Conservation (phyloP, 92 coral and sea anemone genomes). For the Paragorgia papillata region DNA sequence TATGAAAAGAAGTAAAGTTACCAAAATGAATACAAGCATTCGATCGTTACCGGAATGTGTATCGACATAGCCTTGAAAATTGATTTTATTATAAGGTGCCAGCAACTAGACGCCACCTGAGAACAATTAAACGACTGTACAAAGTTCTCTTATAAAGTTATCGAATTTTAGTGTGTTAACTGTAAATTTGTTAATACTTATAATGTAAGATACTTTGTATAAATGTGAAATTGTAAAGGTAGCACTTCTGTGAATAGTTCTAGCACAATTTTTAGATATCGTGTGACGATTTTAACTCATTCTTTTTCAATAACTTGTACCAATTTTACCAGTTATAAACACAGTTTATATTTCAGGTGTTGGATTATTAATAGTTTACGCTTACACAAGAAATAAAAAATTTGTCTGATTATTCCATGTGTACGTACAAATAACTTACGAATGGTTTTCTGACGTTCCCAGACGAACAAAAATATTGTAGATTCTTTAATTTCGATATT, state of each 20-base stretch:
- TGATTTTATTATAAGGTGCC: neutral
- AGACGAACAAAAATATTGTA: too few relatives aligned
- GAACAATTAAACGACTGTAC: conserved; percentile 13
- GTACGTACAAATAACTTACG: neutral
- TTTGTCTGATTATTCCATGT: neutral
- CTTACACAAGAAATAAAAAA: conserved; percentile 16
- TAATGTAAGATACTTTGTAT: conserved; percentile 40
- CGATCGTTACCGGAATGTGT: conserved; percentile 37
- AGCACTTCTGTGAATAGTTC: neutral
- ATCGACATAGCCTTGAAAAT: conserved; percentile 16
- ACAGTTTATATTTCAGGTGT: conserved; percentile 21
- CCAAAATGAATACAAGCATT: conserved; percentile 28
- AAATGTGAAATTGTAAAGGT: neutral
- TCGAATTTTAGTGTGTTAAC: conserved; percentile 22
- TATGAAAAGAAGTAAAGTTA: conserved; percentile 23
- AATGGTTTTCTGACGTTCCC: neutral
- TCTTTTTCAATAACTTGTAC: neutral
- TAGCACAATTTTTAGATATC: neutral
- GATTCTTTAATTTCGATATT: too few relatives aligned
- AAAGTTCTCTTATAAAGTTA: conserved; percentile 12
- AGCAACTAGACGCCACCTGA: neutral
- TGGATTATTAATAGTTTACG: neutral
- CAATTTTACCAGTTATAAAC: too few relatives aligned
- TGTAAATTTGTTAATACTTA: conserved; percentile 43
- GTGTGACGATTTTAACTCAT: neutral